Evolutionary conservation across 2,797 vertebrate genomes (phyloP), one percentile per base, ranked within the genome.

Genomic region (Clarias laeviceps): DNA sequence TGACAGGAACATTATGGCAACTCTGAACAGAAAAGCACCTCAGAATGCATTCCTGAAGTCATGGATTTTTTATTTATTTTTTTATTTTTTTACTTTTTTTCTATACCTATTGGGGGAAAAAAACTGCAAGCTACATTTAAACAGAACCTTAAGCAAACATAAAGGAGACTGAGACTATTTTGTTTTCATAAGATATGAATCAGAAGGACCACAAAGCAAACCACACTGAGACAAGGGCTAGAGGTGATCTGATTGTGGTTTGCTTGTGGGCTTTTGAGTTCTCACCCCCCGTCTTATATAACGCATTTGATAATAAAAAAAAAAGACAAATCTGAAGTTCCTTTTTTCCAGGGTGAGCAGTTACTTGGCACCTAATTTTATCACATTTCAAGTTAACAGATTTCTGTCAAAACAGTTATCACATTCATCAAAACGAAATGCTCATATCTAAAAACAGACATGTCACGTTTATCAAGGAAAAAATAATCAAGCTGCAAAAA

Each of bases 101-200:
- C 50, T 37, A 24, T 40, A 1, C 3, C 2, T 7, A 17, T 7
- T 24, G 24, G n/a, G 24, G n/a, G 40, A 50, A 24, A 50, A 45
- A 18, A 27, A 27, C 72, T 56, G n/a, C 4, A 5, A 74, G 9
- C 22, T n/a, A 50, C 24, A 17, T 70, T 54, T 20, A 24, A 56
- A 57, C 27, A 22, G 12, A 0, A 8, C 54, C 15, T 76, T 57
- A 77, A 32, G 18, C 50, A 34, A 77, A 32, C 54, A 57, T 22
- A 9, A 34, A 77, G 18, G 4, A 34, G 73, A 34, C 7, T 20
- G 22, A 54, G 72, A 27, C 34, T n/a, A 40, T 27, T 73, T 40
- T 45, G 37, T 45, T 24, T 72, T 72, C 70, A 72, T 40, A 45
- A 72, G 70, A 72, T 24, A 72, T 72, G 24, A 72, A 37, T 24